Base-by-base conservation (phyloP, 2,113 vertebrate species). In the Dasypus novemcinctus region DNA sequence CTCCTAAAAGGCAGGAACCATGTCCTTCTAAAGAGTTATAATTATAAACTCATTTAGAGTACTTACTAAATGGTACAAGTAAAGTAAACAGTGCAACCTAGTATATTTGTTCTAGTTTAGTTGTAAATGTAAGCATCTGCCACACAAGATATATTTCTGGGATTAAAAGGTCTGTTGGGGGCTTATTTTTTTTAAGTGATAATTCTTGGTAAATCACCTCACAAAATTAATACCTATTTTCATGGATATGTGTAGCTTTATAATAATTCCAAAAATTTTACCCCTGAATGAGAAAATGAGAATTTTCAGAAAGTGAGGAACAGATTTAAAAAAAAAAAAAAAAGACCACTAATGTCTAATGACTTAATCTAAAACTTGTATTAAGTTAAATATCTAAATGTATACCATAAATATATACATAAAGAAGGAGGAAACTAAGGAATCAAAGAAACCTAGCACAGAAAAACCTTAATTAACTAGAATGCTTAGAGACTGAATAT, bases 281-380 rank as follows among this genome's bases (percentile, higher is more conserved):
- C 90, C 4, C 29, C 23, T 61, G 69, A 87, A 3, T 93, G 29
- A 96, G 36, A 87, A 91, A 87, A 3, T 93, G 29, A 96, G 36
- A 87, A 91, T 94, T 85, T 96, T 94, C 87, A 95, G 33, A 75
- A 95, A 92, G 25, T 83, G 59, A 86, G 9, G 9, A 88, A 33
- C 38, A 74, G 23, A 75, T 49, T 85, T 15, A 72, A 75, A 79
- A 75, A 46, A 9, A 91, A 46, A 49, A 72, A 75, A 43, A 31
- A 79, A 93, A 97, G 43, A 76, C 71, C 38, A 57, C 31, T 43
- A 71, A 82, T 17, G 15, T 90, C 29, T 80, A 92, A 93, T 4
- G 17, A 93, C 14, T 95, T 90, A 63, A 89, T 15, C 57, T 54
- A 94, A 64, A 80, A 74, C 6, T 69, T 69, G 64, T 25, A 92